Evolutionary conservation across 1,140 invertebrate genomes (phyloP).

Genomic region (Saccostrea cuccullata): DNA sequence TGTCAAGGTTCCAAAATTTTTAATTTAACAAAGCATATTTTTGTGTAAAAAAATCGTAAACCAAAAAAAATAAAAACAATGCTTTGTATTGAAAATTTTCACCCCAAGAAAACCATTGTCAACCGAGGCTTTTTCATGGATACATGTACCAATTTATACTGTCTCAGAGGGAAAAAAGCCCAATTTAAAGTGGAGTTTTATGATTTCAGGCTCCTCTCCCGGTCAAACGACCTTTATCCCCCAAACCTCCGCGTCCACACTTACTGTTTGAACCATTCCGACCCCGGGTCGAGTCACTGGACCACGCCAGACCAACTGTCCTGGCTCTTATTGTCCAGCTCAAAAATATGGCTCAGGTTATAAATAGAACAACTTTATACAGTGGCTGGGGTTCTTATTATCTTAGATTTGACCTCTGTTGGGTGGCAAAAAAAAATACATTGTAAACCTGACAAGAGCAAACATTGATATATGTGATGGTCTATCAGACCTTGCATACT

Average conservation of each 20-base stretch:
- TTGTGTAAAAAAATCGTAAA: too few species aligned
- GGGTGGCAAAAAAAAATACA: neutral
- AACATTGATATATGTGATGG: neutral
- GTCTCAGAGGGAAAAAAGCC: neutral
- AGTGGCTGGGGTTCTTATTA: neutral
- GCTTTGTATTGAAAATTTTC: too few species aligned
- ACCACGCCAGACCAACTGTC: constrained; percentile 44
- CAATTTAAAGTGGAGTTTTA: neutral
- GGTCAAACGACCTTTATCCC: neutral
- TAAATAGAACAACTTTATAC: neutral
- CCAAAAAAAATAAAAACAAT: too few species aligned
- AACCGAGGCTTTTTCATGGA: neutral
- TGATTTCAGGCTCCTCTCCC: neutral
- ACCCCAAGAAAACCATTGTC: too few species aligned
- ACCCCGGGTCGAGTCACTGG: constrained; percentile 17
- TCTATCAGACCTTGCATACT: neutral
- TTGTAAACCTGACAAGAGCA: neutral
- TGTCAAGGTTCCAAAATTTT: too few species aligned
- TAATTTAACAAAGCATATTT: too few species aligned
- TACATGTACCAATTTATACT: neutral
- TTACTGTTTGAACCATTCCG: neutral
- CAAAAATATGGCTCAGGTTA: constrained; percentile 55
- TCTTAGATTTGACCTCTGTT: neutral
- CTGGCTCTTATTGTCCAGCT: constrained; percentile 47
- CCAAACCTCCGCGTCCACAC: neutral